Conservation (phyloP, 2,113 vertebrate genomes). For the Nothocercus julius region DNA sequence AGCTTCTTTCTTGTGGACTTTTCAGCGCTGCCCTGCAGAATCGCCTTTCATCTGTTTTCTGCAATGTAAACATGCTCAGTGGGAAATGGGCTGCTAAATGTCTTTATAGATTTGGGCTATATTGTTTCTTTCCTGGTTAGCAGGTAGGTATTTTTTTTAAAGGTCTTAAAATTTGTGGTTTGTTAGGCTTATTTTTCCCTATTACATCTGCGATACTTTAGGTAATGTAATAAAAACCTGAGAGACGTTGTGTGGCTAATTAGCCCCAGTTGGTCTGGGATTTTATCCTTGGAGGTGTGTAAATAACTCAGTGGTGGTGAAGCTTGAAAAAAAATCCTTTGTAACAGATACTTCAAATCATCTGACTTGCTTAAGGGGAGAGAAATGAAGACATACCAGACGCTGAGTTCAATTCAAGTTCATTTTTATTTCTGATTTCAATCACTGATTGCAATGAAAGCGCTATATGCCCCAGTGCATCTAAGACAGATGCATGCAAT, state of each 20-base stretch:
- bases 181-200: conserved; percentile 49
- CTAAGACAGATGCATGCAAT: background rate
- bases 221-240: conserved; percentile 66
- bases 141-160: conserved; percentile 55
- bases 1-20: background rate
- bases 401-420: conserved; percentile 75
- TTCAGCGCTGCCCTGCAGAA: background rate
- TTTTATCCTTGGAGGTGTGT: conserved; percentile 60
- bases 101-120: background rate
- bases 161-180: conserved; percentile 54
- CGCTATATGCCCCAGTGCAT: background rate
- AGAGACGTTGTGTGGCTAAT: conserved; percentile 57
- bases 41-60: fast-evolving
- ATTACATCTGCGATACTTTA: conserved; percentile 56
- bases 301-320: conserved; percentile 41
- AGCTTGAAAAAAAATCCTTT: conserved; percentile 46
- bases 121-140: conserved; percentile 45
- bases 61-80: background rate
- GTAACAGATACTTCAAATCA: conserved; percentile 73
- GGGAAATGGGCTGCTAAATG: background rate
- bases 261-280: conserved; percentile 44
- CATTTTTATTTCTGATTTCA: conserved; percentile 75
- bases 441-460: conserved; percentile 34
- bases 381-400: conserved; percentile 72
- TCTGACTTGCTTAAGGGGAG: conserved; percentile 74